Evolutionary conservation across 2,113 vertebrate genomes (phyloP).

Genomic region (Larimichthys crocea): DNA sequence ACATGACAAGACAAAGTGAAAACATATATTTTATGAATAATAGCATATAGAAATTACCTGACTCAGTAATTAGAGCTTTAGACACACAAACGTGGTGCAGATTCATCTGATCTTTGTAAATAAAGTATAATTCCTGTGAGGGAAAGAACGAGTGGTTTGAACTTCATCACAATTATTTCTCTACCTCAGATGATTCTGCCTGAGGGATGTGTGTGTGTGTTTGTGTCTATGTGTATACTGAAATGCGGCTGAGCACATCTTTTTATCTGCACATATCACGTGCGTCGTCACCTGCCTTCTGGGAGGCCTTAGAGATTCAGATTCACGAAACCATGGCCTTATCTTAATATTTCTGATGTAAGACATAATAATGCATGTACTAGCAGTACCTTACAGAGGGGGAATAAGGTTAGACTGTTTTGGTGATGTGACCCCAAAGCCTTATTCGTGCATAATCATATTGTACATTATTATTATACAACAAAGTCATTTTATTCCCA

Average conservation of each 20-base stretch:
- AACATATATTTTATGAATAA: conserved; percentile 20
- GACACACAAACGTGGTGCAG: background rate
- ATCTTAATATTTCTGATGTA: conserved; percentile 31
- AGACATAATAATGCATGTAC: background rate
- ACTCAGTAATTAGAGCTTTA: conserved; percentile 24
- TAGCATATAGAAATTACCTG: conserved; percentile 16
- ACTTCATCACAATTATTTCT: conserved; percentile 28
- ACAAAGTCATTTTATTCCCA: background rate
- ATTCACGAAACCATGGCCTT: background rate
- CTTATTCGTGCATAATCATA: background rate
- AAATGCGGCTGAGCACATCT: conserved; percentile 12
- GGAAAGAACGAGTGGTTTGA: conserved; percentile 24
- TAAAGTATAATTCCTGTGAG: conserved; percentile 3
- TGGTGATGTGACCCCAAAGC: background rate
- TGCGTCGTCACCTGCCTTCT: conserved; percentile 22
- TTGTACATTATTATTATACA: background rate
- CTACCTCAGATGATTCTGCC: conserved; percentile 6
- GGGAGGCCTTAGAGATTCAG: conserved; percentile 31
- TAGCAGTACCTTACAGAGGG: background rate
- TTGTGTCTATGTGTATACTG: background rate
- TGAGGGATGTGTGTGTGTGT: conserved; percentile 6
- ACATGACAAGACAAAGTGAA: background rate
- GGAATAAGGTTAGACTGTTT: background rate
- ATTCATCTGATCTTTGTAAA: conserved; percentile 19
- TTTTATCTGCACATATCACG: conserved; percentile 39